Evolutionary conservation across 2,113 vertebrate genomes (phyloP).

Genomic region (Otolemur garnettii): DNA sequence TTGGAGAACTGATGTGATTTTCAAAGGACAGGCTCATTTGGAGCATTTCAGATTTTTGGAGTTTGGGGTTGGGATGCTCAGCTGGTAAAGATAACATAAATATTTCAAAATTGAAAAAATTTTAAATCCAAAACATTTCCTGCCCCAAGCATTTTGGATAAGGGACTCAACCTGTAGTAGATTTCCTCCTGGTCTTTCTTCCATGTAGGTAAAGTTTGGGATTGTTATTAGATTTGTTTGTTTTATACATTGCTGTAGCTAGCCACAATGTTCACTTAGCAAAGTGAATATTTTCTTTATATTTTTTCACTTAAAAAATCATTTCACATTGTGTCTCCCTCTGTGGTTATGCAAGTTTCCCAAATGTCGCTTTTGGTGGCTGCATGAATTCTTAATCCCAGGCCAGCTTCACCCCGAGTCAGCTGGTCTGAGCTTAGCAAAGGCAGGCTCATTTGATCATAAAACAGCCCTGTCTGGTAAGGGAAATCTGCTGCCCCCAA

Average conservation of each 20-base stretch:
- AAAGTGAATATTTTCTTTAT: neutral
- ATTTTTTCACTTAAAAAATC: neutral
- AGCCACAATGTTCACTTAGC: neutral
- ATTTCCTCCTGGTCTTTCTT: constrained; percentile 29
- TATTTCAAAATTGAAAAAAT: neutral
- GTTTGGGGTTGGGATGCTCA: neutral
- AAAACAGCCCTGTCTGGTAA: constrained; percentile 16
- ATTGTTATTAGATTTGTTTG: neutral
- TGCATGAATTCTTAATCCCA: neutral
- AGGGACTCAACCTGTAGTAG: neutral
- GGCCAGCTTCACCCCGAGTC: constrained; percentile 15
- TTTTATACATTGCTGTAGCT: neutral
- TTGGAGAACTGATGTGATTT: neutral
- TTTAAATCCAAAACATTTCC: neutral
- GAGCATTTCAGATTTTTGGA: neutral
- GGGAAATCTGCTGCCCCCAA: constrained; percentile 57
- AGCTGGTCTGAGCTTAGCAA: constrained; percentile 6
- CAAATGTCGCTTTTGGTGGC: neutral
- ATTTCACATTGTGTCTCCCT: neutral
- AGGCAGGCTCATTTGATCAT: constrained; percentile 59
- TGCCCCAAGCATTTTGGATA: neutral
- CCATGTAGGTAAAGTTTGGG: neutral
- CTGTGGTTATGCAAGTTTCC: neutral
- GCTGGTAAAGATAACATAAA: neutral
- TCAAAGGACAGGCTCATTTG: neutral